Percentiles rank a stretch among this genome's conserved stretches.
These are phyloP conservation scores for Mastomys natalensis DNA, from an alignment of 2,113 vertebrate genomes.

Conservation along the genomic window DNA sequence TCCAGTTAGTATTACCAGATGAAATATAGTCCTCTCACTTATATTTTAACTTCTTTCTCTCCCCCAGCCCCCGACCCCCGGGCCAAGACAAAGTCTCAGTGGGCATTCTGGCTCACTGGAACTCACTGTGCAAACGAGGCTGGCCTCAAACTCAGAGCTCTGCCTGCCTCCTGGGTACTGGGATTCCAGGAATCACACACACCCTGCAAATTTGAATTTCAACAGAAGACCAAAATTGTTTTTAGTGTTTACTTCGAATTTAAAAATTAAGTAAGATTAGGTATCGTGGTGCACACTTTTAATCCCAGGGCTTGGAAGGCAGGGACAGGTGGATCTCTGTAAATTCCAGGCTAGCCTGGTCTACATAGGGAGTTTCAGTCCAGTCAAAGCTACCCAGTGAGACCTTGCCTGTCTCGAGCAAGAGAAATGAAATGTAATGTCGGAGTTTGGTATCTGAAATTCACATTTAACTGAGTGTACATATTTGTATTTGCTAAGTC, in stretches of 20 bases:
- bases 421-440: neutral
- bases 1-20: neutral
- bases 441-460: slow-evolving; percentile 25
- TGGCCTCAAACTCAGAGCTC: neutral
- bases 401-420: neutral
- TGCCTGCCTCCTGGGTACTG: neutral
- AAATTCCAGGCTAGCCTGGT: neutral
- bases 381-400: neutral
- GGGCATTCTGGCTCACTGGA: neutral
- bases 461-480: neutral
- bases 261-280: neutral
- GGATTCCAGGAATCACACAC: neutral
- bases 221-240: slow-evolving; percentile 28
- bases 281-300: neutral
- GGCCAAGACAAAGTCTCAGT: neutral
- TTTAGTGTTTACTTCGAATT: neutral
- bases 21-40: neutral
- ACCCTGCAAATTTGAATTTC: neutral
- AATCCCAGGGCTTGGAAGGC: neutral
- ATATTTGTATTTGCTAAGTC: slow-evolving; percentile 8
- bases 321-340: neutral
- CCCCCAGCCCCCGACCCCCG: accelerated
- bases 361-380: neutral
- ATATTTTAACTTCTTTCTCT: neutral
- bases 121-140: neutral